These are phyloP conservation scores for Gadus chalcogrammus DNA, from an alignment of 2,113 vertebrate genomes.

Conservation along the genomic window DNA sequence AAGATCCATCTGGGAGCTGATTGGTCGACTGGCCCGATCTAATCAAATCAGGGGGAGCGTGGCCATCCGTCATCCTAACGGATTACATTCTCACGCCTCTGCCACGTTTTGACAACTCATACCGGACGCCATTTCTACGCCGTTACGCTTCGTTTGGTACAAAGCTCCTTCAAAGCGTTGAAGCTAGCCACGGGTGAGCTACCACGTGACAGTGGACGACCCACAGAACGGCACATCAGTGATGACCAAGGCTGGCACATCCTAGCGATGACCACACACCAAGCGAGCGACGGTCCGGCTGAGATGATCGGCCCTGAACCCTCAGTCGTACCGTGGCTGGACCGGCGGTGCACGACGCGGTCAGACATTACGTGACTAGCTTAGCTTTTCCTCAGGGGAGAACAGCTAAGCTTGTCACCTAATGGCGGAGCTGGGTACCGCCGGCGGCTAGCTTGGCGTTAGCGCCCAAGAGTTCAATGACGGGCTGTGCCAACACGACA, in stretches of 20 bases:
- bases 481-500: background rate
- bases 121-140: constrained; percentile 31
- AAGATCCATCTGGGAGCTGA: constrained; percentile 56
- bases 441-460: constrained; percentile 16
- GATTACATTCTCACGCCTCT: constrained; percentile 13
- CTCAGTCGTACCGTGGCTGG: no score
- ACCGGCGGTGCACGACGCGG: no score
- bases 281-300: no score
- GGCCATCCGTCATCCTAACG: constrained; percentile 19
- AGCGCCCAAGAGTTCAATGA: constrained; percentile 48
- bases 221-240: constrained; percentile 30
- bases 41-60: constrained; percentile 45
- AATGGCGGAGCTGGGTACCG: background rate
- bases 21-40: constrained; percentile 27
- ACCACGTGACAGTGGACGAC: constrained; percentile 6
- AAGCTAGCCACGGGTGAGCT: constrained; percentile 19
- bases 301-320: no score
- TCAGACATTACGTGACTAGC: no score
- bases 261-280: no score
- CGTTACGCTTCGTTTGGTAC: constrained; percentile 24
- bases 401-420: no score
- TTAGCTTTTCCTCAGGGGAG: no score
- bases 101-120: constrained; percentile 25
- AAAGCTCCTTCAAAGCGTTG: constrained; percentile 28
- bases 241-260: no score